Conservation (phyloP, 2,113 vertebrate species). For the Lynx canadensis region DNA sequence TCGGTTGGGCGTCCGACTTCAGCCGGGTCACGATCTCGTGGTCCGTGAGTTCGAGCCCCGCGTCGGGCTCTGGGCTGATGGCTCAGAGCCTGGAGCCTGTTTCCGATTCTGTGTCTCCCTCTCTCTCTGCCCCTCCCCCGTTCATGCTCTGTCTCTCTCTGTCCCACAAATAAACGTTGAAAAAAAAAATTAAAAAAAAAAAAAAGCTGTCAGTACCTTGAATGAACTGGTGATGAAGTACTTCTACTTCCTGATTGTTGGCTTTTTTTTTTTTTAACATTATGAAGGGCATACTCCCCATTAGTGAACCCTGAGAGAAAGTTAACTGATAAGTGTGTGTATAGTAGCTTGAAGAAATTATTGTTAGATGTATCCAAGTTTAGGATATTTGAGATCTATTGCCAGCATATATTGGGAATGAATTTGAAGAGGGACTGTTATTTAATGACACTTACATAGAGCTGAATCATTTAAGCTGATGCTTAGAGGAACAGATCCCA, state of each 20-base stretch:
- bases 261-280: neutral
- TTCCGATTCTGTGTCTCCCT: too few species aligned
- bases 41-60: too few species aligned
- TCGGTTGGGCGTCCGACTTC: too few species aligned
- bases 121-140: too few species aligned
- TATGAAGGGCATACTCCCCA: neutral
- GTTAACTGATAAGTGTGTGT: neutral
- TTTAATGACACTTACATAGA: neutral
- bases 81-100: too few species aligned
- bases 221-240: neutral
- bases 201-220: neutral
- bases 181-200: too few species aligned
- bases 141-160: too few species aligned
- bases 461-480: neutral
- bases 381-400: neutral
- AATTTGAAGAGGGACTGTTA: neutral
- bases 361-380: neutral
- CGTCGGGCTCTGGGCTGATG: too few species aligned
- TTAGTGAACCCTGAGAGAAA: neutral
- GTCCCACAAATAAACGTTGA: too few species aligned
- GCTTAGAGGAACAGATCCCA: neutral
- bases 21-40: too few species aligned
- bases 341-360: neutral
- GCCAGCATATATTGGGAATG: neutral
- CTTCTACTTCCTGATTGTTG: neutral